Evolutionary conservation across 2,797 vertebrate genomes (phyloP).

Genomic region (Melopsittacus undulatus): DNA sequence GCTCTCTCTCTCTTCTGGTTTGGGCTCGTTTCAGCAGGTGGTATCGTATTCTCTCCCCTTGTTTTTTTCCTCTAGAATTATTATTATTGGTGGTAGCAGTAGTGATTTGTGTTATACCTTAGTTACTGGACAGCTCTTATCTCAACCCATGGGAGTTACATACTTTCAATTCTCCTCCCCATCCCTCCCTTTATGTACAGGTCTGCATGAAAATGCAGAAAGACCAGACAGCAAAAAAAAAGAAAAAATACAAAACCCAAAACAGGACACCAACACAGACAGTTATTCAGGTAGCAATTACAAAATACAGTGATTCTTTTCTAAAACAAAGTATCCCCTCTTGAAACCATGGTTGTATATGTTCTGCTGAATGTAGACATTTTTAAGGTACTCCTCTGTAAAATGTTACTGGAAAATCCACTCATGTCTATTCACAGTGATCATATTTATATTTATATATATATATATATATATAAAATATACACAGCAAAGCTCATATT

Average conservation of each 20-base stretch:
- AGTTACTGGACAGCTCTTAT: too few species aligned
- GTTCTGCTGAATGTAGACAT: not conserved
- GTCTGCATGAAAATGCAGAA: not conserved
- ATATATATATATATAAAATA: not conserved
- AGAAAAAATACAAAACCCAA: not conserved
- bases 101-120: too few species aligned
- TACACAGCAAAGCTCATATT: not conserved
- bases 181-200: not conserved
- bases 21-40: too few species aligned
- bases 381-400: not conserved
- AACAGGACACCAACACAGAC: too few species aligned
- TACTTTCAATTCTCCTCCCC: too few species aligned
- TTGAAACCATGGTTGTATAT: not conserved
- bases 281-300: not conserved
- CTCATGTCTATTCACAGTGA: not conserved
- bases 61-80: too few species aligned
- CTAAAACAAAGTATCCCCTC: not conserved
- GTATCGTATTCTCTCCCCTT: too few species aligned
- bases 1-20: too few species aligned
- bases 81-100: too few species aligned
- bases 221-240: accelerated
- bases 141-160: too few species aligned
- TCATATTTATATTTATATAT: too few species aligned
- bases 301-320: not conserved
- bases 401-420: not conserved